Percentiles rank a stretch among this genome's conserved stretches.
Evolutionary conservation across 2,113 vertebrate species (phyloP).

Genomic region (Urocolius indicus): DNA sequence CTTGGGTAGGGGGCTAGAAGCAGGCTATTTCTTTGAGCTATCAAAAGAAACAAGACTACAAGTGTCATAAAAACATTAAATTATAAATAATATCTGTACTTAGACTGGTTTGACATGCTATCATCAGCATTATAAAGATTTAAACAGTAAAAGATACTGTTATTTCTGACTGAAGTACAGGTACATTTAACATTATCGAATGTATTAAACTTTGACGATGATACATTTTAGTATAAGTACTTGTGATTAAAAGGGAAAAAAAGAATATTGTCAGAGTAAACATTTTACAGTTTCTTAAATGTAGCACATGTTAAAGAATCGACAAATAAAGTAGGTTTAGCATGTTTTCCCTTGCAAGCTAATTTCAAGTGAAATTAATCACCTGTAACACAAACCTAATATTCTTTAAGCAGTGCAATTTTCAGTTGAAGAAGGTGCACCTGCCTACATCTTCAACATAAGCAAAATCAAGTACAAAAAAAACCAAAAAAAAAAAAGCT

Average conservation of each 20-base stretch:
- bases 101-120: background rate
- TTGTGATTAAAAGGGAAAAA: conserved; percentile 15
- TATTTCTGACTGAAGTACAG: background rate
- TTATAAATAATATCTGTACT: background rate
- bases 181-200: background rate
- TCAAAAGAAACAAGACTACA: background rate
- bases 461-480: conserved; percentile 82
- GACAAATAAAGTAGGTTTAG: conserved; percentile 54
- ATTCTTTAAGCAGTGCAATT: conserved; percentile 76
- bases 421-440: conserved; percentile 82
- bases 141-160: background rate
- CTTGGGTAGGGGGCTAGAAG: background rate
- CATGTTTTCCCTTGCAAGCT: conserved; percentile 66
- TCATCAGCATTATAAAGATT: background rate
- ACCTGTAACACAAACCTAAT: conserved; percentile 69
- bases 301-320: background rate
- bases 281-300: conserved; percentile 15
- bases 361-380: conserved; percentile 70
- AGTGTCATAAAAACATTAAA: background rate
- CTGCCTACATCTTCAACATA: conserved; percentile 86
- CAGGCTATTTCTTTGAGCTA: background rate
- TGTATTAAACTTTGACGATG: background rate
- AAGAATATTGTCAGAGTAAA: conserved; percentile 25
- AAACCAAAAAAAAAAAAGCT: conserved; percentile 70
- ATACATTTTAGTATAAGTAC: background rate